Evolutionary conservation across 2,888 invertebrate genomes (phyloP), one percentile per base, ranked within the genome.

Genomic region (Venusia cambrica): DNA sequence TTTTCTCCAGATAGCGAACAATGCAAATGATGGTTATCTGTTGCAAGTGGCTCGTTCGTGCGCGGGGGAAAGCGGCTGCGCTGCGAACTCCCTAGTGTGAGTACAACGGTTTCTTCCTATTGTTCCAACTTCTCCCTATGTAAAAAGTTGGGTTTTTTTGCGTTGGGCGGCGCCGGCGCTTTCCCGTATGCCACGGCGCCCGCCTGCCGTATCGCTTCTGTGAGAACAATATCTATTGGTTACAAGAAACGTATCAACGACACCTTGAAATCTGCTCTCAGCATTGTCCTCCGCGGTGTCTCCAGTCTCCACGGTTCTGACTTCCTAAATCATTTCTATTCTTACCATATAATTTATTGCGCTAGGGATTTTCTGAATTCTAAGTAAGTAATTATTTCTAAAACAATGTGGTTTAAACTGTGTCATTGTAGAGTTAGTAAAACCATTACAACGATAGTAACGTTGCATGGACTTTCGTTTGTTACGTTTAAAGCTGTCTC

Each of bases 11-110:
- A 64, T 66, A 53, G 67, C 66, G 61, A 80, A 83, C 80, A 80
- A 81, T 84, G 81, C 79, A 78, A 80, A 77, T 74, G 73, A 78
- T 81, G 75, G 73, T 79, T 78, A 78, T 78, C 77, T 66, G 73
- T 62, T 52, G 64, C 64, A 74, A 79, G 78, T 73, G 75, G 56
- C 54, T 67, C 57, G 68, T 57, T 66, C 68, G 60, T 62, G 65
- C 55, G 62, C 59, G 57, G 67, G 68, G 72, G 85, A 83, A 84
- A 85, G 84, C 77, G 69, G 62, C 56, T 65, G 64, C 64, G 66
- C 54, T 57, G 66, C 67, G 66, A 68, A 64, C 63, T 69, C 66
- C 62, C 48, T 54, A 61, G 61, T 73, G 76, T 75, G 76, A 75
- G 75, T 78, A 71, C 62, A 65, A 62, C 64, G 64, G 71, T 80